Conservation (phyloP, 2,888 invertebrate genomes). For the Herminia tarsipennalis region DNA sequence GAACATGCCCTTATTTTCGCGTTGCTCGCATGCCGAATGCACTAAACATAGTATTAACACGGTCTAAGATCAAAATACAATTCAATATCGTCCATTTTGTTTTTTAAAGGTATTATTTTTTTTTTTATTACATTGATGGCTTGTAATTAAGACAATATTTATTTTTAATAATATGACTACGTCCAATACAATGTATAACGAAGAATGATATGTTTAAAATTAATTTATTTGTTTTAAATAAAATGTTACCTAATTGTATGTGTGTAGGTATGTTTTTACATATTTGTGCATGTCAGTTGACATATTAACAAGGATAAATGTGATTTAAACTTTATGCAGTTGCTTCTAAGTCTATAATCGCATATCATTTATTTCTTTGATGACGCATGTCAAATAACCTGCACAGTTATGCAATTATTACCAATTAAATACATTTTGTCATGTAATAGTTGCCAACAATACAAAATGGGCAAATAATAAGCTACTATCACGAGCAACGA, state of each 20-base stretch:
- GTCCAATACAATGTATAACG: slow-evolving; percentile 2
- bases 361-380: too few species aligned
- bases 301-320: too few species aligned
- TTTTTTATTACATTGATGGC: neutral
- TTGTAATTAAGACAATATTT: neutral
- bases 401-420: neutral
- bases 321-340: too few species aligned
- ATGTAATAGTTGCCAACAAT: slow-evolving; percentile 29
- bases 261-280: neutral
- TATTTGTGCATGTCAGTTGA: neutral
- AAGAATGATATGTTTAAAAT: slow-evolving; percentile 12
- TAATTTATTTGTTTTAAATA: slow-evolving; percentile 4
- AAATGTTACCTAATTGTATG: neutral
- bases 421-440: slow-evolving; percentile 19
- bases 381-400: neutral
- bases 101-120: neutral
- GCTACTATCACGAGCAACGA: neutral
- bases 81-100: neutral
- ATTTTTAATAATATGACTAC: slow-evolving; percentile 7
- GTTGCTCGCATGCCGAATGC: too few species aligned
- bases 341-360: too few species aligned
- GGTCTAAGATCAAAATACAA: too few species aligned
- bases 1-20: too few species aligned
- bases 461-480: slow-evolving; percentile 14
- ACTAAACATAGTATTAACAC: too few species aligned